A percentile compares a stretch with the other conserved stretches of the same genome.
phyloP scores from a whole-genome alignment of 2,888 invertebrate genomes.

The Lordiphosa andalusiaca region DNA sequence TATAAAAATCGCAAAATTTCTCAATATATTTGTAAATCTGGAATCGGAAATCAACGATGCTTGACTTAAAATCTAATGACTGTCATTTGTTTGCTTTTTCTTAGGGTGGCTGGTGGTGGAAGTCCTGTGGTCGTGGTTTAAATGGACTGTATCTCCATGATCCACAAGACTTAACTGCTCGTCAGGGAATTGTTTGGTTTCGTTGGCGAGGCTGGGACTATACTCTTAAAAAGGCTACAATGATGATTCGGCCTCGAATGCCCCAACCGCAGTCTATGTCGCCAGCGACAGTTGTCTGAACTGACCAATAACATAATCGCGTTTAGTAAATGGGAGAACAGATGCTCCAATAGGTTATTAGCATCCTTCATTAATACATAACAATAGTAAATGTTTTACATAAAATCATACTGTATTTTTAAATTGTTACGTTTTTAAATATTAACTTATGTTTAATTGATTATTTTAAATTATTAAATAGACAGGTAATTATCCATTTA shows the following conservation, averaged over 20 bases:
- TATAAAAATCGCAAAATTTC: not conserved
- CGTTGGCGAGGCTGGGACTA: constrained; percentile 98
- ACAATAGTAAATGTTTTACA: constrained; percentile 41
- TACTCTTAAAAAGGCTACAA: constrained; percentile 91
- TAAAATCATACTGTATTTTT: constrained; percentile 56
- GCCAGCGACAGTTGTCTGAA: constrained; percentile 44
- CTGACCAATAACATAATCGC: constrained; percentile 16
- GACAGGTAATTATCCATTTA: constrained; percentile 8
- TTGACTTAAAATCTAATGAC: too few relatives aligned
- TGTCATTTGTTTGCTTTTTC: not conserved
- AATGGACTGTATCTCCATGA: constrained; percentile 94
- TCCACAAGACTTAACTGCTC: constrained; percentile 92
- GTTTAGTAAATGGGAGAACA: constrained; percentile 35
- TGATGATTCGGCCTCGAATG: constrained; percentile 92
- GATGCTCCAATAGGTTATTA: constrained; percentile 48
- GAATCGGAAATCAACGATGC: not conserved
- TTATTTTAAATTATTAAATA: constrained; percentile 10
- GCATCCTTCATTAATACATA: constrained; percentile 36
- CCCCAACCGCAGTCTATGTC: constrained; percentile 70
- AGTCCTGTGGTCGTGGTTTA: constrained; percentile 93
- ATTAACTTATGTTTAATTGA: constrained; percentile 71
- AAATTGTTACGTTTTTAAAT: constrained; percentile 74
- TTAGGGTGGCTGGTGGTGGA: constrained; percentile 96
- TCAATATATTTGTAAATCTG: not conserved
- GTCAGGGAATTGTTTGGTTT: constrained; percentile 97